Evolutionary conservation across 2,113 vertebrate species (phyloP), one percentile per base, ranked within the genome.

Genomic region (Myotis brandtii): DNA sequence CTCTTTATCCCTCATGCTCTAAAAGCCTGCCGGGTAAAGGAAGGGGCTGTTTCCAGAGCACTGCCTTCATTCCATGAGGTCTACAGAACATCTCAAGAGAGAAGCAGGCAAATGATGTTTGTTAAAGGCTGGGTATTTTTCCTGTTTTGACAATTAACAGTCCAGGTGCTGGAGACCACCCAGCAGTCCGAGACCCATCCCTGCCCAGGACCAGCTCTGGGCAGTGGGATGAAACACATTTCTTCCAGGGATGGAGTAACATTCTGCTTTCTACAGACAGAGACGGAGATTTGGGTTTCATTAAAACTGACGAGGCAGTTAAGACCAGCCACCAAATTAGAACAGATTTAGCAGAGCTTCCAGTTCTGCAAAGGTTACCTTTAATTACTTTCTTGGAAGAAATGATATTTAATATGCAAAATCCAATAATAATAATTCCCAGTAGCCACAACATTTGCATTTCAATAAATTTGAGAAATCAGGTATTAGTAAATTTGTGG

Each of bases 381-480:
- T 95, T 96, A 97, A 96, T 97, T 91, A 96, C 62, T 72, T 95
- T 92, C 77, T 75, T 77, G 25, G 72, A 96, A 94, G 62, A 97
- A 97, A 66, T 80, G 1, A 37, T 96, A 94, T 90, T 96, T 95
- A 96, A 95, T 93, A 94, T 92, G 80, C 77, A 95, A 96, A 97
- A 95, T 70, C 82, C 59, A 97, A 91, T 62, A 75, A 95, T 34
- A 81, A 88, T 94, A 97, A 97, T 73, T 96, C 34, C 81, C 73
- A 97, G 54, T 84, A 96, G 94, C 30, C 72, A 88, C 56, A 98
- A 83, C 14, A 96, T 69, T 92, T 96, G 89, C 86, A 96, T 91
- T 96, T 92, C 30, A 50, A 96, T 96, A 92, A 72, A 95, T 72
- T 90, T 91, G 46, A 86, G 96, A 97, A 91, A 82, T 82, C 48